Base-by-base conservation (phyloP, 2,113 vertebrate species). In the Pampusana beccarii region DNA sequence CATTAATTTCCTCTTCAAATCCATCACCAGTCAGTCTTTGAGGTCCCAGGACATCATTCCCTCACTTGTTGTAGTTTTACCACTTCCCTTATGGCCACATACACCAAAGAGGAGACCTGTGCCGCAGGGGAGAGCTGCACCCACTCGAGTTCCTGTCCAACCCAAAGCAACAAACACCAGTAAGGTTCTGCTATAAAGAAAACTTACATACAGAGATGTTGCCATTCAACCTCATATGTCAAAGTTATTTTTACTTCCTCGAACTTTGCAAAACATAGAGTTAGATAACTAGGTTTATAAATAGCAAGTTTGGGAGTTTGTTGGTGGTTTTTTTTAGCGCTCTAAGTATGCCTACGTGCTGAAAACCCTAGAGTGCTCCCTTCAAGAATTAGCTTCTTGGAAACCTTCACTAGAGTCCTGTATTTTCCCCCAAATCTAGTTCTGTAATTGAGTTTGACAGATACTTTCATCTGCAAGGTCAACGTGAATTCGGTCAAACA, bases 261-360 rank as follows among this genome's bases (percentile, higher is more conserved):
- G 31, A 79, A 71, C 3, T 54, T 53, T 18, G 44, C 17, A 75
- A 86, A 92, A 79, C 16, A 71, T 0, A 82, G 34, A 48, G 24
- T 64, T 65, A 9, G 5, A 16, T 16, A 73, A 60, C 20, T 28
- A 65, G 31, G 13, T 36, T 78, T 62, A 50, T 28, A 86, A 69
- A 53, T 66, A 53, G 3, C 13, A 38, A 67, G 20, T 62, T 20
- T 33, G 9, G 7, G 7, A 77, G 14, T 4, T 34, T 50, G 42
- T n/a, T n/a, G n/a, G n/a, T 17, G 16, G 42, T 5, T 62, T 56
- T 65, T n/a, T 38, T 26, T 5, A 70, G 13, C 53, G 21, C 16
- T 10, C 0, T 54, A 46, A 61, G 20, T 23, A 48, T 15, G 6
- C 2, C 3, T 17, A 11, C 10, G 9, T 42, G 38, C 60, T n/a